Conservation (phyloP, 1,140 invertebrate species). For the Euwallacea similis region DNA sequence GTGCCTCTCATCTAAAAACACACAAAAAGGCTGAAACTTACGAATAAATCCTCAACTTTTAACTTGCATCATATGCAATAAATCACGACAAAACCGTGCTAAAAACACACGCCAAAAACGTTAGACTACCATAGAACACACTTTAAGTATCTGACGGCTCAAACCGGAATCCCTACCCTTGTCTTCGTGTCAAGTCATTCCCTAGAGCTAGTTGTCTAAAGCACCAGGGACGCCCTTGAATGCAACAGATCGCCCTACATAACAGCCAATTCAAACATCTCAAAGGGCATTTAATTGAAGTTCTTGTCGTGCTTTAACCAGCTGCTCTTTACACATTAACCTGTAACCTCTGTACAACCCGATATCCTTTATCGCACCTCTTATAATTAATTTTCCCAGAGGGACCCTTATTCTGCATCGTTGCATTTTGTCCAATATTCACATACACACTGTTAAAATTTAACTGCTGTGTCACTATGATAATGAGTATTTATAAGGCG, state of each 20-base stretch:
- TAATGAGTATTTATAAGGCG: constrained; percentile 39
- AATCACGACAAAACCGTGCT: no score
- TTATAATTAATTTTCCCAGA: constrained; percentile 50
- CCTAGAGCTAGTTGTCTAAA: constrained; percentile 53
- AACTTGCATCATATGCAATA: not conserved
- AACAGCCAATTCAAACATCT: not conserved
- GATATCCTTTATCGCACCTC: constrained; percentile 39
- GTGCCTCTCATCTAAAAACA: no score
- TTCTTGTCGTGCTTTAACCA: constrained; percentile 17
- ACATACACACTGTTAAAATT: constrained; percentile 42
- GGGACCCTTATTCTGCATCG: constrained; percentile 54
- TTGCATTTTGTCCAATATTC: constrained; percentile 52
- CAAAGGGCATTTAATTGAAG: constrained; percentile 6
- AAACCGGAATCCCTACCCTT: constrained; percentile 61
- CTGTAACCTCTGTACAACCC: constrained; percentile 56
- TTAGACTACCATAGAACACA: constrained; percentile 28
- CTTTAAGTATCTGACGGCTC: constrained; percentile 51
- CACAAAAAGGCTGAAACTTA: no score
- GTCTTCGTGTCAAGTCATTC: constrained; percentile 62
- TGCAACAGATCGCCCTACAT: constrained; percentile 48
- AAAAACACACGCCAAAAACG: no score
- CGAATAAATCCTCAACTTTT: not conserved
- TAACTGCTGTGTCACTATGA: constrained; percentile 38
- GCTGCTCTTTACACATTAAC: constrained; percentile 32
- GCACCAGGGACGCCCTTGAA: constrained; percentile 47